Percentiles rank a stretch among this genome's conserved stretches.
phyloP scores from a whole-genome alignment of 2,113 vertebrate species.

The Catagonus wagneri region DNA sequence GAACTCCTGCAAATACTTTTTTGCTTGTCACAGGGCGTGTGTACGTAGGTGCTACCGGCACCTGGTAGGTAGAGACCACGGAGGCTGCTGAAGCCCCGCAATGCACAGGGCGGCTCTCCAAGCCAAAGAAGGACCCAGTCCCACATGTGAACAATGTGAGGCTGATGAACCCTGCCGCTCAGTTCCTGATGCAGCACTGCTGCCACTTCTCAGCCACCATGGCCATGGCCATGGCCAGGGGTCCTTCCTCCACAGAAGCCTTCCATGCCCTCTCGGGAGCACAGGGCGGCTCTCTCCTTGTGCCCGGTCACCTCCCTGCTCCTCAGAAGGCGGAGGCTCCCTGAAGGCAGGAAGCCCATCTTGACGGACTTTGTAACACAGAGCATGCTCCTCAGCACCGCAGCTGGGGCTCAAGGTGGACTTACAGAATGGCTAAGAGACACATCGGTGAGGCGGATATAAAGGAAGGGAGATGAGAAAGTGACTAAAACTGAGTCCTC shows the following conservation, averaged over 20 bases:
- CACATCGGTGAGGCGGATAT: fast-evolving
- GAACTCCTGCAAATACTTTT: too few relatives aligned
- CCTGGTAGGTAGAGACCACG: not conserved
- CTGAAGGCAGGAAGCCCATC: not conserved
- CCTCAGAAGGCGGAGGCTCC: not conserved
- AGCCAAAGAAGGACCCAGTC: not conserved
- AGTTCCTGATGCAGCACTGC: fast-evolving
- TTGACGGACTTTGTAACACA: too few relatives aligned
- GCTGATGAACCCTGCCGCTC: too few relatives aligned
- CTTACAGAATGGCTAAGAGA: fast-evolving
- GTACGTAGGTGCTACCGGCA: fast-evolving
- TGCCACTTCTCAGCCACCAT: fast-evolving
- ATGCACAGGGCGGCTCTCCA: not conserved
- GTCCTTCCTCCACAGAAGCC: not conserved
- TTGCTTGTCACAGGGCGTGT: not conserved
- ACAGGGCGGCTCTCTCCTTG: fast-evolving
- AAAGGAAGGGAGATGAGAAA: not conserved
- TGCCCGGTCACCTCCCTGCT: not conserved
- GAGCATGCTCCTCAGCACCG: not conserved
- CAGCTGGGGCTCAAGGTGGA: too few relatives aligned
- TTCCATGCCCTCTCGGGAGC: fast-evolving
- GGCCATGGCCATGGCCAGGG: too few relatives aligned
- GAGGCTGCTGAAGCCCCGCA: fast-evolving
- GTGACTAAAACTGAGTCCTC: fast-evolving
- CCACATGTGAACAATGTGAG: fast-evolving